Conservation (phyloP, 30 jellyfish, hydroid and myxozoan species). For the Morbakka virulenta region DNA sequence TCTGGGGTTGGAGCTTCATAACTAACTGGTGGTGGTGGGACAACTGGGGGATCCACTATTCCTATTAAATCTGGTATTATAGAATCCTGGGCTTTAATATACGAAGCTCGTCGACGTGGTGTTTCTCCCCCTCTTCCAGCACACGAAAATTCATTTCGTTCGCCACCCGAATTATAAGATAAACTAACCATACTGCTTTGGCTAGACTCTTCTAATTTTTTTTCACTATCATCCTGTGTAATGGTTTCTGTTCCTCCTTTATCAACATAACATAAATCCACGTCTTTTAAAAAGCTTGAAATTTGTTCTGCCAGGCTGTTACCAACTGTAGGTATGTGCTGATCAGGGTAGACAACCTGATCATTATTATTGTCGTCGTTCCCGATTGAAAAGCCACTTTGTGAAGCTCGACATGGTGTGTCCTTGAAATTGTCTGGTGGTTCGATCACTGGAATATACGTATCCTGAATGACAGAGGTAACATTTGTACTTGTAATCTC, state of each 20-base stretch:
- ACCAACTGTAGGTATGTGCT: neutral
- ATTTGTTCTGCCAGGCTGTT: neutral
- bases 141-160: neutral
- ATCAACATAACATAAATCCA: neutral
- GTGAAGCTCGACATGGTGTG: slow-evolving; percentile 43
- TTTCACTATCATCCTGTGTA: neutral
- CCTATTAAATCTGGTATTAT: neutral
- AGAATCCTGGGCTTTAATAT: slow-evolving; percentile 74
- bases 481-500: neutral
- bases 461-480: neutral
- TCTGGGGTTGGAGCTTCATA: neutral
- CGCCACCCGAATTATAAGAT: neutral
- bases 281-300: neutral
- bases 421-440: slow-evolving; percentile 87
- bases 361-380: neutral
- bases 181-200: neutral
- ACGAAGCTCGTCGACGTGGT: slow-evolving; percentile 90
- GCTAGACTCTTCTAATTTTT: neutral
- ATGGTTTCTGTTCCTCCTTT: neutral
- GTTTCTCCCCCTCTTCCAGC: slow-evolving; percentile 53
- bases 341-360: too few species aligned
- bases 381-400: neutral
- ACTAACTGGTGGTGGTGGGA: neutral
- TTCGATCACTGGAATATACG: slow-evolving; percentile 46
- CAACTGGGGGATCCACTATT: neutral